Conservation (phyloP, 1,140 invertebrate species). For the Neelides sp. region DNA sequence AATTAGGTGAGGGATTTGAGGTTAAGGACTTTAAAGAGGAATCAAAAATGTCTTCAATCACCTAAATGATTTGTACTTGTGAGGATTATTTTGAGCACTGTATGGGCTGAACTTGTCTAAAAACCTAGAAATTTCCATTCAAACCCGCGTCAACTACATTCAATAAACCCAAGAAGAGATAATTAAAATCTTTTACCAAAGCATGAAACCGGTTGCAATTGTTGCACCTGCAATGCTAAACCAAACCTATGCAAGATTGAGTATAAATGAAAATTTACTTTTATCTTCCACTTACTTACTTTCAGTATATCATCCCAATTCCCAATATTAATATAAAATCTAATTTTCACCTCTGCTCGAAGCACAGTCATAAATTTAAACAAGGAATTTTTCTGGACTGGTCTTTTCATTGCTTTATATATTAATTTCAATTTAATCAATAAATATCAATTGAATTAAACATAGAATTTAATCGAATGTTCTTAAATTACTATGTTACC, state of each 20-base stretch:
- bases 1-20: background rate
- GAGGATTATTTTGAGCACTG: slow-evolving; percentile 68
- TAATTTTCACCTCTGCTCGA: slow-evolving; percentile 51
- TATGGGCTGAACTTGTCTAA: slow-evolving; percentile 80
- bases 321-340: background rate
- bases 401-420: slow-evolving; percentile 62
- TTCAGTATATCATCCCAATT: background rate
- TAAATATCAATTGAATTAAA: background rate
- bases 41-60: slow-evolving; percentile 32
- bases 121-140: slow-evolving; percentile 78
- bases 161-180: no score
- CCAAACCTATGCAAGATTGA: slow-evolving; percentile 43
- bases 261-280: no score
- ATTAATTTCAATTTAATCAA: slow-evolving; percentile 1
- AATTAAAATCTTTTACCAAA: no score
- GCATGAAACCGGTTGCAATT: slow-evolving; percentile 67
- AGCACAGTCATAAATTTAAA: slow-evolving; percentile 90
- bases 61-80: slow-evolving; percentile 68
- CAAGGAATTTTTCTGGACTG: slow-evolving; percentile 62
- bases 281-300: background rate
- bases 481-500: slow-evolving; percentile 41
- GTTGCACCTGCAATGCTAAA: slow-evolving; percentile 70
- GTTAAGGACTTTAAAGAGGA: background rate
- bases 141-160: no score
- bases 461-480: background rate